These are phyloP conservation scores for Pristionchus mayeri DNA, from an alignment of 2,888 invertebrate genomes.

Conservation along the genomic window DNA sequence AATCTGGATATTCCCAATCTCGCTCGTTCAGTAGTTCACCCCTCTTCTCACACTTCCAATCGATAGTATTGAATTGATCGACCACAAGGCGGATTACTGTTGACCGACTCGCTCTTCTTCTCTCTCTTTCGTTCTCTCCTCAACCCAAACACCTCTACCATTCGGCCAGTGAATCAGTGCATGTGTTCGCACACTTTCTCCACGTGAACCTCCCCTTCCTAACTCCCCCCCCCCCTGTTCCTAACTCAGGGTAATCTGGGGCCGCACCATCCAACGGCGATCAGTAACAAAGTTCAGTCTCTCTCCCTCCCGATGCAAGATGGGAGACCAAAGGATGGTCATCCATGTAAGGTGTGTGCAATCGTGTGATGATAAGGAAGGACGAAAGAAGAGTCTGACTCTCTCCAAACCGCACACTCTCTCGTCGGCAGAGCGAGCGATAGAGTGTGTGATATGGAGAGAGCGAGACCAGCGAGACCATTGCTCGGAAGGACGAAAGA, in stretches of 20 bases:
- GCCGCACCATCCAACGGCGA: conserved; percentile 17
- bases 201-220: neutral
- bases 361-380: neutral
- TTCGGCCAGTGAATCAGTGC: neutral
- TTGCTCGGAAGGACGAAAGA: neutral
- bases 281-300: neutral
- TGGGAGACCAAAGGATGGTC: neutral
- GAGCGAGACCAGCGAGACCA: no score
- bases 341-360: no score
- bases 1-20: no score
- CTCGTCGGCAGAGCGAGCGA: no score
- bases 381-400: no score
- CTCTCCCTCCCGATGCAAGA: neutral
- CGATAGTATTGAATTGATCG: neutral
- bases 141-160: neutral
- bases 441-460: no score
- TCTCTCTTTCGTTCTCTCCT: neutral
- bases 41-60: neutral
- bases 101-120: neutral
- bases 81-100: neutral
- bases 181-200: neutral
- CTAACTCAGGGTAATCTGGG: no score
- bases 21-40: neutral
- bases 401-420: no score
- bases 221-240: neutral